Base-by-base conservation (phyloP, 92 coral and sea anemone species). In the Siderastrea radians region DNA sequence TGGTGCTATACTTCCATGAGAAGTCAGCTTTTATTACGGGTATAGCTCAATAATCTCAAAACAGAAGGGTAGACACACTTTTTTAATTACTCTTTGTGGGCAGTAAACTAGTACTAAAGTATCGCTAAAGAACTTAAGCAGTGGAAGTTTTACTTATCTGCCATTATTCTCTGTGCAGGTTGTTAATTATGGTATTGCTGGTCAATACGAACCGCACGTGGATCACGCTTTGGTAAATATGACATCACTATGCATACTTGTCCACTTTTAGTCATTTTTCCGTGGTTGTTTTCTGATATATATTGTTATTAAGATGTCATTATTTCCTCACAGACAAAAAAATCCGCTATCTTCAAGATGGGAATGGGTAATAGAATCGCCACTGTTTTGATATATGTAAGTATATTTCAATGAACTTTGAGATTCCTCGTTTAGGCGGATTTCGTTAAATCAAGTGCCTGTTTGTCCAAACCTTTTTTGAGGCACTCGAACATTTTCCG, bases 321-420 rank as follows among this genome's bases (percentile, higher is more conserved):
- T 12, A 14, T 59, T 13, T 45, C 49, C n/a, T 43, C 49, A 2
- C 66, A 85, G 89, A 14, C 58, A 16, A 67, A 85, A 0, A 75
- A 77, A 7, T 85, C 89, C 69, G 95, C 98, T 48, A 94, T 98
- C 74, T 61, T 96, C 78, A 80, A 64, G 68, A 80, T 90, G 79
- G 96, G 97, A n/a, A 94, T 94, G 92, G 91, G 99, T 2, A 98
- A 98, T 87, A 92, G 99, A 13, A 94, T 98, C 9, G 99, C 99
- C 38, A 98, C 99, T 3, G 94, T 93, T 2, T 89, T 98, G 7
- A 92, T 89, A 58, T 98, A 98, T 85, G 99, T 96, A 89, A 96
- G 99, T 96, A 19, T 2, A 2, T 48, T 49, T 46, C 3, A 5
- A 15, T 50, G 52, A 26, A 26, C 38, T 26, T 26, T 26, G n/a